Evolutionary conservation across 2,113 vertebrate genomes (phyloP), one percentile per base, ranked within the genome.

Genomic region (Bujurquina vittata): DNA sequence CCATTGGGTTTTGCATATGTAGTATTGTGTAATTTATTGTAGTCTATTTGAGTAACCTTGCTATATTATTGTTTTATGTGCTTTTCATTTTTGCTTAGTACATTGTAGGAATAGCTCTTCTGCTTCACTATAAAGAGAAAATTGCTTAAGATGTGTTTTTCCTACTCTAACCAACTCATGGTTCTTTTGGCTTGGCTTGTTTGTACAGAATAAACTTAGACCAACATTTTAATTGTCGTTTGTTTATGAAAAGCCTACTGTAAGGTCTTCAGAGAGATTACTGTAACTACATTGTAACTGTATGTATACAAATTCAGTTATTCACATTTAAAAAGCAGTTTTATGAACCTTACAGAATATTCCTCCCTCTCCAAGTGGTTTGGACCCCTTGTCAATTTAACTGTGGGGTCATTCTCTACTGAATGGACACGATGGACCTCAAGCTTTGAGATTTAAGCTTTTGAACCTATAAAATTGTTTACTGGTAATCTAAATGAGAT

Each of bases 121-220:
- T 88, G 91, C 93, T 94, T 93, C 85, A 89, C 87, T 91, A 88
- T 92, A 72, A 91, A 89, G 87, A 91, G 52, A 91, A 22, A 88
- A 80, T 85, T 82, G 93, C 91, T 93, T 88, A 77, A 82, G 79
- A 93, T 91, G 94, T 93, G 87, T 91, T 93, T 69, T 93, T 93
- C 87, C 78, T 89, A 89, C 87, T 91, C 84, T 85, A 86, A 92
- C 85, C 83, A 84, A 85, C 78, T 90, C 91, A 91, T 89, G 43
- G 76, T 92, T 94, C 85, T 89, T 93, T 94, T 85, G 86, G 91
- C 93, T 95, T 91, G 92, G 88, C 93, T 94, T 93, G 88, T 94
- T 94, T 95, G 93, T 95, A 94, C 86, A 94, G 91, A 94, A 89
- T 91, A 92, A 91, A 91, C 76, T 72, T 94, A 93, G 89, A 91